These are phyloP conservation scores for Astropecten irregularis DNA, from an alignment of 53 echinoderm and acorn worm genomes.

Conservation along the genomic window DNA sequence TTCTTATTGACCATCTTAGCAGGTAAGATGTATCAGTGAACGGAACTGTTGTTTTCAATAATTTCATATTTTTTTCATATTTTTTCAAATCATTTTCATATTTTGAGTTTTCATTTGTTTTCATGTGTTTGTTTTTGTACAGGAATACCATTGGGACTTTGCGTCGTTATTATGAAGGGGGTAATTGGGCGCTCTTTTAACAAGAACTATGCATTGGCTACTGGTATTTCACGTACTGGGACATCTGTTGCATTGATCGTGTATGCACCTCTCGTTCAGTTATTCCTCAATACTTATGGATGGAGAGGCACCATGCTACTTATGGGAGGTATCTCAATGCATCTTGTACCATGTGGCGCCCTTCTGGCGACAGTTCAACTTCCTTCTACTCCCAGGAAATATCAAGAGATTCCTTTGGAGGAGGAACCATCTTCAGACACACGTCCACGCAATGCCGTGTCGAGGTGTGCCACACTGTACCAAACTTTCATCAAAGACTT, in stretches of 20 bases:
- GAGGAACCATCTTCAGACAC: background rate
- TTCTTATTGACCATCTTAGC: background rate
- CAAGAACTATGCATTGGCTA: constrained; percentile 1
- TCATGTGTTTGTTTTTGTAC: background rate
- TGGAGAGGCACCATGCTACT: constrained; percentile 37
- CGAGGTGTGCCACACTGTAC: background rate
- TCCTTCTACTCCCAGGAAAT: background rate
- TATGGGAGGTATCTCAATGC: background rate
- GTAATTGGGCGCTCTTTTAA: background rate
- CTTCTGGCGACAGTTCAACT: background rate
- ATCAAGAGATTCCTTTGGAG: background rate
- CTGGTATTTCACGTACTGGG: background rate
- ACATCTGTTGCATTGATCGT: background rate
- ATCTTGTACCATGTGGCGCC: constrained; percentile 22
- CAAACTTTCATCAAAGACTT: background rate
- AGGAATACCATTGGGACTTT: constrained; percentile 11
- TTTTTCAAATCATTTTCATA: no score
- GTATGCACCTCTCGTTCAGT: background rate
- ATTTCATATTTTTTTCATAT: no score
- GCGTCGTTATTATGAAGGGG: background rate
- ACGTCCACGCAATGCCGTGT: background rate
- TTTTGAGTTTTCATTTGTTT: no score
- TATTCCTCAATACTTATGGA: constrained; percentile 21
- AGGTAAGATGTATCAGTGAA: no score
- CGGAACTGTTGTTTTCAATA: no score